A percentile compares a stretch with the other conserved stretches of the same genome.
Evolutionary conservation across 1,140 invertebrate species (phyloP).

Genomic region (fruit fly (Drosophila melanogaster)): Release_6_plus_ISO1_MT NC_004354.4:2766501-2767000

Average conservation of each 20-base stretch:
- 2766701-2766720: background rate
- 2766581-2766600: slow-evolving; percentile 80
- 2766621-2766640: slow-evolving; percentile 39
- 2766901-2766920: background rate
- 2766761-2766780: background rate
- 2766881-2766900: background rate
- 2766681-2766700: background rate
- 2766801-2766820: background rate
- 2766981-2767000: slow-evolving; percentile 20
- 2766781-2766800: background rate
- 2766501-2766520: slow-evolving; percentile 8
- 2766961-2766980: slow-evolving; percentile 17
- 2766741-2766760: background rate
- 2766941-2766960: background rate
- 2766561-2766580: slow-evolving; percentile 61
- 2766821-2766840: background rate
- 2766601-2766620: slow-evolving; percentile 74
- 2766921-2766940: background rate
- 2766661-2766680: background rate
- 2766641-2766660: background rate
- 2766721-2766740: background rate
- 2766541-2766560: slow-evolving; percentile 56
- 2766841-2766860: too few species aligned
- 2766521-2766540: background rate
- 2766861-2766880: too few species aligned